Conservation (phyloP, 1,140 invertebrate genomes). For the Linepithema humile region DNA sequence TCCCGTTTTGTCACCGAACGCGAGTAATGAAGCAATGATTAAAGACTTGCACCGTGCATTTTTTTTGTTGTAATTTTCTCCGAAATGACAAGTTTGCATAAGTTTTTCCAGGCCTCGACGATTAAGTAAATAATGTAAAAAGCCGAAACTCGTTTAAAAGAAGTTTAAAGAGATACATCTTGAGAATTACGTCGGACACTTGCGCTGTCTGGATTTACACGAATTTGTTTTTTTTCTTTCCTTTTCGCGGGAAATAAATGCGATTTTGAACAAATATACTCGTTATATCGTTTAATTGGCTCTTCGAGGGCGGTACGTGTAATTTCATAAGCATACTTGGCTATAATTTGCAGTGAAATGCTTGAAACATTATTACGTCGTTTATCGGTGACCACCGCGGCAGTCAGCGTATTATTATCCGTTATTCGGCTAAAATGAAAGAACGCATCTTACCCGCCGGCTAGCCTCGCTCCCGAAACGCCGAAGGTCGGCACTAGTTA, state of each 20-base stretch:
- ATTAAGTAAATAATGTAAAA: background rate
- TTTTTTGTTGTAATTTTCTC: background rate
- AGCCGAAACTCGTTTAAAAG: background rate
- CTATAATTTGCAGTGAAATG: slow-evolving; percentile 30
- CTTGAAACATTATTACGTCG: slow-evolving; percentile 21
- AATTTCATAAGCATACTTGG: slow-evolving; percentile 21
- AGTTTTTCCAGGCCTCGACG: background rate
- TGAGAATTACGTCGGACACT: background rate
- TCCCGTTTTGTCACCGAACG: slow-evolving; percentile 22
- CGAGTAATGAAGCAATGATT: slow-evolving; percentile 25
- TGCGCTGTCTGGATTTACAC: background rate
- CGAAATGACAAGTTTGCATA: background rate
- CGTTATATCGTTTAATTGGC: slow-evolving; percentile 40
- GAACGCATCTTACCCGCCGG: slow-evolving; percentile 40
- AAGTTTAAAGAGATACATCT: background rate
- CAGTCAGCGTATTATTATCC: slow-evolving; percentile 63
- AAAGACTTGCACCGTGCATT: background rate
- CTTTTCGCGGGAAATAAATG: background rate
- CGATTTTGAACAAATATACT: slow-evolving; percentile 36
- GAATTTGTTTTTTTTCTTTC: background rate
- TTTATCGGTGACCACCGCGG: background rate
- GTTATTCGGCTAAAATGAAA: slow-evolving; percentile 64
- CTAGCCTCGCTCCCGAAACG: slow-evolving; percentile 64
- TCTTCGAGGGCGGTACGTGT: slow-evolving; percentile 31
- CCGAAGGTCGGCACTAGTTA: slow-evolving; percentile 57